Evolutionary conservation across 2,113 vertebrate species (phyloP).

Genomic region (Gymnarchus niloticus): DNA sequence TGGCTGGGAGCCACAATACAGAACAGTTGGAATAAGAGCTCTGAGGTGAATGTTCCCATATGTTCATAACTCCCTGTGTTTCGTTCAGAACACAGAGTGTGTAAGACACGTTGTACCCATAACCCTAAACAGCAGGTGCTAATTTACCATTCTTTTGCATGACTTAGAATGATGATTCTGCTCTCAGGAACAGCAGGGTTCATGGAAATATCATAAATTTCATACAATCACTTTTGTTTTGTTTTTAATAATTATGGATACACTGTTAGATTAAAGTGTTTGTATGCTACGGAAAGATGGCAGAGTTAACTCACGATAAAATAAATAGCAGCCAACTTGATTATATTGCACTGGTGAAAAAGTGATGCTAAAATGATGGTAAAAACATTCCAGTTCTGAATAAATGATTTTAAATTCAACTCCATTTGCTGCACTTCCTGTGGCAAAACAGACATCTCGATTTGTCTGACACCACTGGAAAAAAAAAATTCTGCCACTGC

Average conservation of each 20-base stretch:
- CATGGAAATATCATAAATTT: background rate
- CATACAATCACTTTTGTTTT: background rate
- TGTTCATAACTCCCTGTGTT: constrained; percentile 13
- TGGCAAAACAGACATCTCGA: no score
- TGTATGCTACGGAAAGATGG: background rate
- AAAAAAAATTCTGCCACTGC: no score
- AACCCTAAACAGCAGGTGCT: constrained; percentile 27
- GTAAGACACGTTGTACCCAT: background rate
- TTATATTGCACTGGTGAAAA: no score
- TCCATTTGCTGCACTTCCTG: no score
- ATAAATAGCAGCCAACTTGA: background rate
- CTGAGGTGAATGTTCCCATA: constrained; percentile 14
- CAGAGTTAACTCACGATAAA: background rate
- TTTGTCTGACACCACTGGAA: no score
- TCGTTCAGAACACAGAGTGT: constrained; percentile 12
- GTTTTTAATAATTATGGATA: background rate
- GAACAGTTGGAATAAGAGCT: constrained; percentile 6
- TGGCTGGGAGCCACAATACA: constrained; percentile 7
- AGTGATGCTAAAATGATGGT: background rate
- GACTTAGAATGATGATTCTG: constrained; percentile 11
- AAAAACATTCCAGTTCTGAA: no score
- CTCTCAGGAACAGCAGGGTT: constrained; percentile 4
- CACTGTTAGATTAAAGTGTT: no score
- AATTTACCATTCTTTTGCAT: constrained; percentile 20
- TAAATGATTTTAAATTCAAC: no score